Base-by-base conservation (phyloP, 2,888 invertebrate genomes). In the Drosophila antonietae region DNA sequence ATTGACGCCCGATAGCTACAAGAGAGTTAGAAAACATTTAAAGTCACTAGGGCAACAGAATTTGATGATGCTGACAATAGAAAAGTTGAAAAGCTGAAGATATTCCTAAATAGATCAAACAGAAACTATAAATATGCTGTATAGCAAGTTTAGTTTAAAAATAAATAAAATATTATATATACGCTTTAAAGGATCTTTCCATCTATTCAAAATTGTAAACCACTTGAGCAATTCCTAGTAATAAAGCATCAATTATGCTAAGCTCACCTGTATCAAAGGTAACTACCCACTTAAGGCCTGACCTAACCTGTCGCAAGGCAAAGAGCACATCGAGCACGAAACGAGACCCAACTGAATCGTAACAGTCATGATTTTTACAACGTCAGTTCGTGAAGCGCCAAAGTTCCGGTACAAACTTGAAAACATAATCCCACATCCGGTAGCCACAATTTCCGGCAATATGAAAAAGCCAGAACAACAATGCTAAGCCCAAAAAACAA, bases 361-460 rank as follows among this genome's bases (percentile, higher is more conserved):
- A 78, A 64, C 63, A 75, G 73, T 76, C 80, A 67, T 53, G 75
- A 69, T 46, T 69, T 63, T 71, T 46, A 56, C 41, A 57, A 55
- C 18, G 49, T 44, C 56, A 28, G 64, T 44, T 61, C 70, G 78
- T 70, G 68, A 77, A 75, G 69, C 77, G 78, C 47, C 72, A 59
- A 58, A 64, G 83, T 81, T 86, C 82, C 83, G 74, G 74, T 83
- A 71, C 80, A 83, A 83, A 82, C 84, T 86, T 86, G 79, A 86
- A 84, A 86, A 83, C 86, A 83, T 84, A 83, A 85, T 86, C 80
- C 86, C 78, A 60, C 84, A 76, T 86, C 84, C 86, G 80, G 76
- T 81, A 74, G 81, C 84, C 81, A 83, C 84, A 83, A 86, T 84
- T 84, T 84, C 84, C 86, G 84, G 84, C 82, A 80, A 79, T 86